phyloP scores from a whole-genome alignment of 92 coral and sea anemone species.

The Phenganax stokvisi region DNA sequence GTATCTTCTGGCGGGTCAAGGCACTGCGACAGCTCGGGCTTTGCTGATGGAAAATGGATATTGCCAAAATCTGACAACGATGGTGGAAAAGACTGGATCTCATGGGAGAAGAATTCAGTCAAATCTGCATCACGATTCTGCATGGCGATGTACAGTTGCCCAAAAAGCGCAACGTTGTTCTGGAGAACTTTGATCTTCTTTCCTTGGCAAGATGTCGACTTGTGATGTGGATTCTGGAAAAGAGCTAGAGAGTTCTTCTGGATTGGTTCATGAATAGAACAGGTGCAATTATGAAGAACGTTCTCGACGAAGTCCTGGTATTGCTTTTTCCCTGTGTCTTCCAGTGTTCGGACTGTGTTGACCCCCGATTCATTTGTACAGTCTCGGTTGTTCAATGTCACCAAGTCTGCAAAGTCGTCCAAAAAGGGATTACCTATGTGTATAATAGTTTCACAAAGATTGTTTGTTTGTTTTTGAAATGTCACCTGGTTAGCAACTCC shows the following conservation, averaged over 20 bases:
- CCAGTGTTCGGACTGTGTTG: conserved; percentile 31
- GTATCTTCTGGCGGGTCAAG: not conserved
- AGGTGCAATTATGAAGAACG: conserved; percentile 37
- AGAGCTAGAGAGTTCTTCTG: conserved; percentile 38
- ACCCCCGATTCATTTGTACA: conserved; percentile 46
- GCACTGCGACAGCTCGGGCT: conserved; percentile 52
- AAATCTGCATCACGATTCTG: conserved; percentile 37
- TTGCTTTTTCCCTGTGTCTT: conserved; percentile 40
- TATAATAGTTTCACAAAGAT: conserved; percentile 34
- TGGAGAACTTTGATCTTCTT: conserved; percentile 32
- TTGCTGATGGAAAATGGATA: conserved; percentile 30
- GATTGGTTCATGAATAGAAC: conserved; percentile 39
- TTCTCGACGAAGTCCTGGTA: conserved; percentile 31
- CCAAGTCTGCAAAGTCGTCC: conserved; percentile 56
- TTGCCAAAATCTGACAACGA: conserved; percentile 39
- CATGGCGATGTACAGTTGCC: conserved; percentile 29
- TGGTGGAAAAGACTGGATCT: conserved; percentile 39
- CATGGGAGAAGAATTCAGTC: conserved; percentile 41
- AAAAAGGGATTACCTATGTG: conserved; percentile 58
- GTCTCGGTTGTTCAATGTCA: conserved; percentile 50
- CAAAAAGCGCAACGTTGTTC: conserved; percentile 46
- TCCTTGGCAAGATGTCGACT: conserved; percentile 17
- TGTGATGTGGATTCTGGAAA: conserved; percentile 42
- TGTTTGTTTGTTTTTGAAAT: conserved; percentile 43
- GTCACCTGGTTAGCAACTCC: conserved; percentile 48